Evolutionary conservation across 2,888 invertebrate genomes (phyloP).

Genomic region (Drosophila heteroneura): DNA sequence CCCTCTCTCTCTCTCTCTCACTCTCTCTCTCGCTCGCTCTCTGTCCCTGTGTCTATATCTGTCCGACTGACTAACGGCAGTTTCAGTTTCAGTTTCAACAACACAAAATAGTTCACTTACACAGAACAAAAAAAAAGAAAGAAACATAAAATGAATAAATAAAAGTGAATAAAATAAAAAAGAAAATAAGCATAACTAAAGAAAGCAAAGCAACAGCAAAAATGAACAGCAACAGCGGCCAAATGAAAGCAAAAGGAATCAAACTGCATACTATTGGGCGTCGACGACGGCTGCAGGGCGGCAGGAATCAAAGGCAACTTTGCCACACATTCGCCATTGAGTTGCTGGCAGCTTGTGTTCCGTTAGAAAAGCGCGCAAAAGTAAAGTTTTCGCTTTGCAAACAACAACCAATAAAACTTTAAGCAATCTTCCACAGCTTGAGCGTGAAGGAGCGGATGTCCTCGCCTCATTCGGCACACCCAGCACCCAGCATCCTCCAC

Average conservation of each 20-base stretch:
- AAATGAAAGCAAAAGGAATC: conserved; percentile 57
- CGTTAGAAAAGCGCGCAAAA: conserved; percentile 72
- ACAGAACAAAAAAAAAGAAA: conserved; percentile 1
- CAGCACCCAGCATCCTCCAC: too few relatives aligned
- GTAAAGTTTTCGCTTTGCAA: conserved; percentile 79
- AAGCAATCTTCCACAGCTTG: conserved; percentile 80
- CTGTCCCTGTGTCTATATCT: background rate
- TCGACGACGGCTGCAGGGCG: background rate
- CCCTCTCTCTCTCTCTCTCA: background rate
- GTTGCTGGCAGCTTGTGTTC: conserved; percentile 60
- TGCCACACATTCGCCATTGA: conserved; percentile 58
- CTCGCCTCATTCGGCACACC: conserved; percentile 21
- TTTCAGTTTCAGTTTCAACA: conserved; percentile 76
- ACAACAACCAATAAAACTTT: conserved; percentile 83
- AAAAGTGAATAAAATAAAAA: conserved; percentile 15
- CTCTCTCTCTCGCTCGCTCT: background rate
- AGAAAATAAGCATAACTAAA: background rate
- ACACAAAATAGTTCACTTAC: conserved; percentile 54
- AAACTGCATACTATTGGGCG: conserved; percentile 28
- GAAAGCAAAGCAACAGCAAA: background rate
- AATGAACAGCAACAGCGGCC: conserved; percentile 18
- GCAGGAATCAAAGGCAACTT: conserved; percentile 51
- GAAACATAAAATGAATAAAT: background rate
- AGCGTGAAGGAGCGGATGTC: conserved; percentile 59
- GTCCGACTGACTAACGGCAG: conserved; percentile 65